Conservation (phyloP, 2,113 vertebrate species). For the Setophaga coronata region DNA sequence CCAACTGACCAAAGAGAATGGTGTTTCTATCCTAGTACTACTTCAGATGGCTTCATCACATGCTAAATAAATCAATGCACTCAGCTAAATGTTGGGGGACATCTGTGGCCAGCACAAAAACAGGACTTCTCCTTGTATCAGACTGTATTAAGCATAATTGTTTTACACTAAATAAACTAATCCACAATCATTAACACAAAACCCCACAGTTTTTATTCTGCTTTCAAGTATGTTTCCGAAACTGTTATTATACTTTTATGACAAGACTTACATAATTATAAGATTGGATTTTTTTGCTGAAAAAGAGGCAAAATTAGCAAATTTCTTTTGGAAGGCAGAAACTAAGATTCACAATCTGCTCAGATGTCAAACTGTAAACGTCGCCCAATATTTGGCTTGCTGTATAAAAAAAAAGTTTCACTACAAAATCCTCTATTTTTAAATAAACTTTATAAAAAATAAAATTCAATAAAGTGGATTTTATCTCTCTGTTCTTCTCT, state of each 20-base stretch:
- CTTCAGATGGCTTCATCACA: background rate
- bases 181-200: conserved; percentile 22
- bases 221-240: conserved; percentile 3
- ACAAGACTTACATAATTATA: conserved; percentile 13
- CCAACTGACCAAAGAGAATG: background rate
- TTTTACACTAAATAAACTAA: background rate
- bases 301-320: conserved; percentile 24
- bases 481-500: background rate
- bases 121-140: background rate
- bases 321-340: background rate
- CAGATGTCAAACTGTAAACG: background rate
- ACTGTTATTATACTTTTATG: background rate
- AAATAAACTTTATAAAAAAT: conserved; percentile 38
- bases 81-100: background rate
- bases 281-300: background rate
- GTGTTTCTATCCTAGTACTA: background rate
- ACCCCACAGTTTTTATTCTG: background rate
- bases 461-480: background rate
- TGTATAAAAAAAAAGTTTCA: background rate
- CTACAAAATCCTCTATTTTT: background rate
- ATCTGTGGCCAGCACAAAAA: background rate
- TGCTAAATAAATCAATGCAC: background rate
- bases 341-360: conserved; percentile 5
- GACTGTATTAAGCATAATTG: background rate
- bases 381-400: background rate